A percentile compares a stretch with the other conserved stretches of the same genome.
These are phyloP conservation scores for Turritopsis rubra DNA, from an alignment of 30 jellyfish, hydroid and myxozoan genomes.

Conservation along the genomic window DNA sequence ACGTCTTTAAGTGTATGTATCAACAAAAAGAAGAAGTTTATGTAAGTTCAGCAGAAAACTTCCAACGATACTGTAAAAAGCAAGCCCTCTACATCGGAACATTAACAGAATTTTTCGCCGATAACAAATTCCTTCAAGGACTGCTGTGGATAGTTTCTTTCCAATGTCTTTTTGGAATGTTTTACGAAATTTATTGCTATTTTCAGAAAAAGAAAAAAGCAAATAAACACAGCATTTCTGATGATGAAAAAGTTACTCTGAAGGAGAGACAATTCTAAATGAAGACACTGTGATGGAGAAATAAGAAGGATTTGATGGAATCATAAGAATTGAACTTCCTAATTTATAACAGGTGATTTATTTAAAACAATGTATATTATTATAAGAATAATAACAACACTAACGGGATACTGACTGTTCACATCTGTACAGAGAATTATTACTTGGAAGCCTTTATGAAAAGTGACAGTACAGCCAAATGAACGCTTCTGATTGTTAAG, in stretches of 20 bases:
- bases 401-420: too few species aligned
- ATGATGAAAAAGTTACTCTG: neutral
- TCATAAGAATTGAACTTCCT: too few species aligned
- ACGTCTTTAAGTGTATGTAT: slow-evolving; percentile 10
- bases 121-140: neutral
- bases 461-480: too few species aligned
- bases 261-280: neutral
- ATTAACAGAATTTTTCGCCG: neutral
- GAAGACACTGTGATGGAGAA: too few species aligned
- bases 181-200: slow-evolving; percentile 16
- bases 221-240: neutral
- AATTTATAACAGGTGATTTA: too few species aligned
- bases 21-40: slow-evolving; percentile 12
- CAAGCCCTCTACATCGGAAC: slow-evolving; percentile 2
- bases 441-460: too few species aligned
- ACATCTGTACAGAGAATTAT: too few species aligned
- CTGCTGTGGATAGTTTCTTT: slow-evolving; percentile 5
- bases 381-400: too few species aligned
- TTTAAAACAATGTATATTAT: too few species aligned
- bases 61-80: slow-evolving; percentile 2
- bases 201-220: neutral
- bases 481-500: too few species aligned
- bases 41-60: neutral
- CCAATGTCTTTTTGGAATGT: slow-evolving; percentile 4
- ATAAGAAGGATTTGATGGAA: too few species aligned